Evolutionary conservation across 2,113 vertebrate species (phyloP).

Genomic region (Chlamydotis undulata): DNA sequence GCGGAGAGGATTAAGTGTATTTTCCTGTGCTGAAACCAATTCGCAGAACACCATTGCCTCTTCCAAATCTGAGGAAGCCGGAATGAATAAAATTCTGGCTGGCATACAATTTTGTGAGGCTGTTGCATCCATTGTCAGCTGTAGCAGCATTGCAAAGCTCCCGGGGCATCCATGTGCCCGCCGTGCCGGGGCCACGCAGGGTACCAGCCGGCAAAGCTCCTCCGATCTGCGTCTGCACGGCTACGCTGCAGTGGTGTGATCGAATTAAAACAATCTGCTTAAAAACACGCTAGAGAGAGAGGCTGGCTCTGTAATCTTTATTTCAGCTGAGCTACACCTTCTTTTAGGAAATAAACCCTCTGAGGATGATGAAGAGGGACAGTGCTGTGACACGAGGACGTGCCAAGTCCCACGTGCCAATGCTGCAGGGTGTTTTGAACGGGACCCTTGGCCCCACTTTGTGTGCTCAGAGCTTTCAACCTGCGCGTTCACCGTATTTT

Average conservation of each 20-base stretch:
- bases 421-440: accelerated
- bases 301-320: background rate
- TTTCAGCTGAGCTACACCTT: background rate
- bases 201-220: background rate
- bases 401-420: accelerated
- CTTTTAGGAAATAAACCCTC: background rate
- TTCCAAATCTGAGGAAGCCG: background rate
- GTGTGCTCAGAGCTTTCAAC: background rate
- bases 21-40: background rate
- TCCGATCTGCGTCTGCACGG: accelerated
- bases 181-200: background rate
- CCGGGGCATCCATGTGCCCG: background rate
- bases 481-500: accelerated
- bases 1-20: background rate
- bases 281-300: background rate
- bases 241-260: background rate
- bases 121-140: accelerated
- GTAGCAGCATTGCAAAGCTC: background rate
- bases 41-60: background rate
- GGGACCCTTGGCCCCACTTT: background rate
- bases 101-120: background rate
- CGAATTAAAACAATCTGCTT: conserved; percentile 4
- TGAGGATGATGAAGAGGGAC: background rate
- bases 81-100: background rate
- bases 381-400: background rate